phyloP scores from a whole-genome alignment of 2,113 vertebrate species.

The Lanius ludovicianus region DNA sequence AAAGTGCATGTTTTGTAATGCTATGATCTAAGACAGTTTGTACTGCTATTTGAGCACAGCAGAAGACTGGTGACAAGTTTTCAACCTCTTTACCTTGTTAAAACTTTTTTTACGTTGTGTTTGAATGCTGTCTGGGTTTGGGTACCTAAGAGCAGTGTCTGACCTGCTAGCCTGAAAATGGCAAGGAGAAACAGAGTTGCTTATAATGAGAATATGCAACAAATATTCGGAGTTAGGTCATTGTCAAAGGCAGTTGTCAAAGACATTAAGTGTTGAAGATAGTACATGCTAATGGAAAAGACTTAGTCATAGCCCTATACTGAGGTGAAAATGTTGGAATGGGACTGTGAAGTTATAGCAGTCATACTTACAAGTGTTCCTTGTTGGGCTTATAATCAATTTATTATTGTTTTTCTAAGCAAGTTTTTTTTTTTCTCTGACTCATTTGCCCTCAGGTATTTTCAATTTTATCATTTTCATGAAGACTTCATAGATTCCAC shows the following conservation, averaged over 20 bases:
- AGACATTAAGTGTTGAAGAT: fast-evolving
- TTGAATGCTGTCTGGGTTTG: not conserved
- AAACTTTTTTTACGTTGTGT: not conserved
- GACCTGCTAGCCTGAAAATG: not conserved
- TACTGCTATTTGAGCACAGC: not conserved
- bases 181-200: not conserved
- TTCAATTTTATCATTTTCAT: not conserved
- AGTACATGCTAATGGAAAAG: fast-evolving
- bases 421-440: not conserved
- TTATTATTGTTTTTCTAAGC: not conserved
- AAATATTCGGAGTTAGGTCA: not conserved
- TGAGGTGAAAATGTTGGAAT: not conserved
- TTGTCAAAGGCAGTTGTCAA: not conserved
- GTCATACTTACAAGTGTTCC: not conserved
- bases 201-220: not conserved
- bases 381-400: not conserved
- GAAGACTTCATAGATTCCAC: not conserved
- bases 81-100: not conserved
- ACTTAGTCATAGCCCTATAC: no score
- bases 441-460: not conserved
- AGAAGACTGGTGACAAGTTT: not conserved
- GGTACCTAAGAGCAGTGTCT: not conserved
- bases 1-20: not conserved
- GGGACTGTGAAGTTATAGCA: no score
- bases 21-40: not conserved